Evolutionary conservation across 2,888 invertebrate species (phyloP).

Genomic region (Athalia cordata): DNA sequence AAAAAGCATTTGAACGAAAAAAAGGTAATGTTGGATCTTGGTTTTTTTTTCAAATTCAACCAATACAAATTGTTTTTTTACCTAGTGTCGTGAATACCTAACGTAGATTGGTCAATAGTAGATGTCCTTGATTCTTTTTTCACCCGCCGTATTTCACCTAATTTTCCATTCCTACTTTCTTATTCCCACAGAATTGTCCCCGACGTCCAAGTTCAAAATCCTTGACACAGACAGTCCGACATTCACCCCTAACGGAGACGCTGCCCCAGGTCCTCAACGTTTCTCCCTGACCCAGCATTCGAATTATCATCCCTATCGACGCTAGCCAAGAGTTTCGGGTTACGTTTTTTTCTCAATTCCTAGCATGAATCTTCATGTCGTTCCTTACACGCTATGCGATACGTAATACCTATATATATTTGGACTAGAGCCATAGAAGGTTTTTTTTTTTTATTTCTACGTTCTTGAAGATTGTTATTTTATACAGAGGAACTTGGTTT

Average conservation of each 20-base stretch:
- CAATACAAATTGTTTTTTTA: neutral
- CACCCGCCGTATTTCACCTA: neutral
- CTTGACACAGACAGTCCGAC: conserved; percentile 63
- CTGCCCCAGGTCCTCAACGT: conserved; percentile 74
- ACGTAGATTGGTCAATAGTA: conserved; percentile 20
- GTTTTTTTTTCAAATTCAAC: neutral
- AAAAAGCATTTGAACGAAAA: neutral
- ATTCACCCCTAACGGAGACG: conserved; percentile 67
- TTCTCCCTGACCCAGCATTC: conserved; percentile 73
- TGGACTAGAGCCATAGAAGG: conserved; percentile 49
- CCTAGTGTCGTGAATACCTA: conserved; percentile 1
- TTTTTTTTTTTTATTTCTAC: conserved; percentile 47
- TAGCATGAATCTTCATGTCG: conserved; percentile 27
- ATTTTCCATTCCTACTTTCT: conserved; percentile 50
- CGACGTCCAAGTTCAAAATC: conserved; percentile 67
- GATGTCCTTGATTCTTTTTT: neutral
- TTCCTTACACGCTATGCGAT: too few relatives aligned
- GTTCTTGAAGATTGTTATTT: conserved; percentile 49
- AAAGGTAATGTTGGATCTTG: neutral
- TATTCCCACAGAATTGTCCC: conserved; percentile 60
- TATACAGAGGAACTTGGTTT: conserved; percentile 42
- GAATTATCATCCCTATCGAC: conserved; percentile 76
- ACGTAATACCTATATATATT: conserved; percentile 31
- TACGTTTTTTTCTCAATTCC: conserved; percentile 25
- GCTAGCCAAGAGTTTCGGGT: conserved; percentile 60